Base-by-base conservation (phyloP, 2,797 vertebrate genomes). In the Acanthurus tractus region DNA sequence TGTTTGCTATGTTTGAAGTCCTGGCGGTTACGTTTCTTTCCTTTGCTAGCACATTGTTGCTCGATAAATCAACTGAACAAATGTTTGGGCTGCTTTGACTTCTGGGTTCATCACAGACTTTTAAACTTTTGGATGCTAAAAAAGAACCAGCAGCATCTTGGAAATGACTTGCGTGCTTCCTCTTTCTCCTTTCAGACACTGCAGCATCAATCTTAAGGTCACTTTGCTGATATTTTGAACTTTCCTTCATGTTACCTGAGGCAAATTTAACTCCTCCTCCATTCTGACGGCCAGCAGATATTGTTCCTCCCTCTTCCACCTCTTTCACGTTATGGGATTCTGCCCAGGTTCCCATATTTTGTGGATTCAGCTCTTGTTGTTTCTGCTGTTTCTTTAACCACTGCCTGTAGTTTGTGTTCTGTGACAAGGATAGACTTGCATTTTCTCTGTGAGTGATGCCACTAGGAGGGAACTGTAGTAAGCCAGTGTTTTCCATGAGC, bases 51-150 rank as follows among this genome's bases (percentile, higher is more conserved):
- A 88, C 58, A 11, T 90, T 91, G 74, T 87, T 90, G 64, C 64
- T 86, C 0, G 84, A 89, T 82, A 89, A 70, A 63, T 84, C 81
- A 57, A 90, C 89, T 2, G 78, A 74, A 77, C 85, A 91, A 49
- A 61, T 2, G 1, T 54, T 70, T 14, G 83, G 42, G 22, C 20
- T 56, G 20, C 75, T 63, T 22, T 70, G 44, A 34, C 10, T 44
- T 2, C 49, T 48, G 2, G n/a, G 44, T 49, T 15, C 53, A 45
- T 78, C 44, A 0, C 22, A 8, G 55, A 55, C 34, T 63, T 71
- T 84, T 0, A 54, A 11, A 2, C 53, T 9, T 40, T 63, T 70
- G 56, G 3, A 15, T 1, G 22, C 25, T 20, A 52, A 53, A 11
- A 36, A 3, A 49, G 29, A 45, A 63, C 3, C 1, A 17, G 5